phyloP scores from a whole-genome alignment of 2,797 vertebrate species.

The Spheniscus humboldti region DNA sequence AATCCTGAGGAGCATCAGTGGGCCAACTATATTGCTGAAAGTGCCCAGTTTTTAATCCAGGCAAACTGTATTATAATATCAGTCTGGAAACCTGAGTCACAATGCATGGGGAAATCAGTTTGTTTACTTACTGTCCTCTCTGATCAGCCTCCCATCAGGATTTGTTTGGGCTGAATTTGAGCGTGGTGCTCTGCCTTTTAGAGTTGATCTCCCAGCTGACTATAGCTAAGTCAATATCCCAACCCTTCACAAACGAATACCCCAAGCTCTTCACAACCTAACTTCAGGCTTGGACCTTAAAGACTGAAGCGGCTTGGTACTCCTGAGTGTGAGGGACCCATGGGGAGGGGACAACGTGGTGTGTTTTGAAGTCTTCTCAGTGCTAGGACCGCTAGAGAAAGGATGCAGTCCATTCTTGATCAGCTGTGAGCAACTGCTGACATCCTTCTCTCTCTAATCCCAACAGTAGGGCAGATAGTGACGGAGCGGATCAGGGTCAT shows the following conservation, averaged over 20 bases:
- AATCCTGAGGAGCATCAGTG: neutral
- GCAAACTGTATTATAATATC: neutral
- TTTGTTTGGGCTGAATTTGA: neutral
- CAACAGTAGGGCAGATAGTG: rapidly evolving
- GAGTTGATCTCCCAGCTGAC: neutral
- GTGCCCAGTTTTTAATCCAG: neutral
- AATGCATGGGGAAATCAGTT: neutral
- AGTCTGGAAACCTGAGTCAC: neutral
- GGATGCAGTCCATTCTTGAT: neutral
- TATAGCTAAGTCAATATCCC: neutral
- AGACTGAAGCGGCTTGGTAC: neutral
- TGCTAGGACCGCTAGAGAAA: neutral
- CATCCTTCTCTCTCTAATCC: neutral
- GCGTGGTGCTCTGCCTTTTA: neutral
- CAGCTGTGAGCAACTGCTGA: neutral
- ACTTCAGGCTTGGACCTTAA: neutral
- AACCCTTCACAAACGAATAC: neutral
- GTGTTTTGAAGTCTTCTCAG: neutral
- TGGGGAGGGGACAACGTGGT: rapidly evolving
- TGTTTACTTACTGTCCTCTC: neutral
- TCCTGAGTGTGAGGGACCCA: neutral
- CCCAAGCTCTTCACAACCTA: neutral
- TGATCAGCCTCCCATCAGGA: neutral
- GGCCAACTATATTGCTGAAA: neutral
- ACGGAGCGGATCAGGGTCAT: neutral